Evolutionary conservation across 92 coral and sea anemone species (phyloP).

Genomic region (Porites divaricata): DNA sequence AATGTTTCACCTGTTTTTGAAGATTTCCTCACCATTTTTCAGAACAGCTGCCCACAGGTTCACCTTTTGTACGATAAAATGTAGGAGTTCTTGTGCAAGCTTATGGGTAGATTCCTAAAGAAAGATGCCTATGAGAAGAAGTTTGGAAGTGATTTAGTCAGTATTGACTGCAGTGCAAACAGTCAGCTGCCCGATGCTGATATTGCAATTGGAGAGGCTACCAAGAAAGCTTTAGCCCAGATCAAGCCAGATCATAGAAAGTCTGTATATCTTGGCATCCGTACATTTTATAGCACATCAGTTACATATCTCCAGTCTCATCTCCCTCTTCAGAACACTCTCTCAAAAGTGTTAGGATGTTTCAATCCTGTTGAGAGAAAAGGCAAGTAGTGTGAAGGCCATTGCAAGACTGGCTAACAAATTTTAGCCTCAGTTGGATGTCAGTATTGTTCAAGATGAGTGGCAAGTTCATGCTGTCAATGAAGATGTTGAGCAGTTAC

Average conservation of each 20-base stretch:
- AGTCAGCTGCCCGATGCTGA: constrained; percentile 4
- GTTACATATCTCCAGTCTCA: constrained; percentile 49
- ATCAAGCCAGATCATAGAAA: constrained; percentile 29
- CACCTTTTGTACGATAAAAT: neutral
- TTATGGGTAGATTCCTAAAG: neutral
- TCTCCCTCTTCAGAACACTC: constrained; percentile 55
- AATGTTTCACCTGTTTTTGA: neutral
- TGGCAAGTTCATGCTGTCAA: constrained; percentile 51
- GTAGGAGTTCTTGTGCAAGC: neutral
- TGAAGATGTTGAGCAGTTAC: constrained; percentile 44
- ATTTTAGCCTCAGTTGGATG: constrained; percentile 48
- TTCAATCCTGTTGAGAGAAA: constrained; percentile 45
- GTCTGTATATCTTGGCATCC: constrained; percentile 39
- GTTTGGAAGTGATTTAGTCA: neutral
- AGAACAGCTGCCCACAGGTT: neutral
- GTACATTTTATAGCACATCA: constrained; percentile 45
- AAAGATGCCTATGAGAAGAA: neutral
- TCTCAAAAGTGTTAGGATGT: constrained; percentile 53
- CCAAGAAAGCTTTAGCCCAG: constrained; percentile 52
- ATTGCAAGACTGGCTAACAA: constrained; percentile 39
- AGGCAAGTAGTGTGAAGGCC: constrained; percentile 31
- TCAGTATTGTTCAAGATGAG: constrained; percentile 45
- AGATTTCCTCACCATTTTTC: neutral
- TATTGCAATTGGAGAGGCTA: constrained; percentile 57
- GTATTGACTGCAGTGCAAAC: neutral